phyloP scores from a whole-genome alignment of 2,888 invertebrate species.

The Lasiommata megera region DNA sequence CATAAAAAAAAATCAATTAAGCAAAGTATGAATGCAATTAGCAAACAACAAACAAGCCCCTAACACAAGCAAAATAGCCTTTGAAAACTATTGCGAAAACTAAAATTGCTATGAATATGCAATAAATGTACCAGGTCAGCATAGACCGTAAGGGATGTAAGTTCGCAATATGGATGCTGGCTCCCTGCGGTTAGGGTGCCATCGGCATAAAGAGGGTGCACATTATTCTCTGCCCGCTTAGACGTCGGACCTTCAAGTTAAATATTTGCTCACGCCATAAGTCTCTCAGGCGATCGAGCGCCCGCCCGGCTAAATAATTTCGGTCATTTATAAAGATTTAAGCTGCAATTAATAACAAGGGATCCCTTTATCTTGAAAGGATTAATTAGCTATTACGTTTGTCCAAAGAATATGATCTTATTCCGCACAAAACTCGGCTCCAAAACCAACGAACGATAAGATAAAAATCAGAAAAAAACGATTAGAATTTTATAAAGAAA shows the following conservation, averaged over 20 bases:
- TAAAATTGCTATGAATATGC: constrained; percentile 68
- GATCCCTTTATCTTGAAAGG: constrained; percentile 1
- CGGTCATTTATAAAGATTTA: constrained; percentile 21
- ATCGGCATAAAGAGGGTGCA: constrained; percentile 27
- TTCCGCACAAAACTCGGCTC: background rate
- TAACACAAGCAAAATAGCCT: background rate
- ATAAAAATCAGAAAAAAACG: no score
- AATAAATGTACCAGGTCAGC: constrained; percentile 74
- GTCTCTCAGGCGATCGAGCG: constrained; percentile 19
- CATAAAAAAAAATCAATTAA: background rate
- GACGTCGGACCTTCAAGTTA: constrained; percentile 21
- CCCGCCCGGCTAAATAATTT: constrained; percentile 22
- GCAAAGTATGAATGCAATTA: background rate
- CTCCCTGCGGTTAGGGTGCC: constrained; percentile 63
- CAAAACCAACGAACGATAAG: background rate
- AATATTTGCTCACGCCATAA: constrained; percentile 28
- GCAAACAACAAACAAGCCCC: background rate
- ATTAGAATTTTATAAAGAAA: no score
- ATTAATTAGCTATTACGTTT: background rate
- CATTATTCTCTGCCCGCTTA: constrained; percentile 18
- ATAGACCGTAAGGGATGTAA: constrained; percentile 53
- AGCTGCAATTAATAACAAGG: constrained; percentile 18
- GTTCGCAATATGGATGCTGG: constrained; percentile 71
- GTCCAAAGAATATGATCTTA: background rate
- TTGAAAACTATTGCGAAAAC: constrained; percentile 56